phyloP scores from a whole-genome alignment of 2,888 invertebrate genomes.

The Torymus auratus region DNA sequence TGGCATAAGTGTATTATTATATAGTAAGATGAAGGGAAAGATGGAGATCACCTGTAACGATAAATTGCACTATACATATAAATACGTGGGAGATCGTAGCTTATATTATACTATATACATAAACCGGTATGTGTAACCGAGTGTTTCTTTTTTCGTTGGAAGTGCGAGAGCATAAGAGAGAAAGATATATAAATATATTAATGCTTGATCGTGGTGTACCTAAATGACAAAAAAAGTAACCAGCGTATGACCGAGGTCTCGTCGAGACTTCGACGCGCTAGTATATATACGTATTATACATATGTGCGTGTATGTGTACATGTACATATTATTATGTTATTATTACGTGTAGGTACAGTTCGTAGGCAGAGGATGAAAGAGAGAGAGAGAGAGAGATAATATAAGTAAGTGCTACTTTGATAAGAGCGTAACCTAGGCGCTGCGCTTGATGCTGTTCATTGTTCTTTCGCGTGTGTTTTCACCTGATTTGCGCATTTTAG shows the following conservation, averaged over 20 bases:
- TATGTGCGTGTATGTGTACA: conserved; percentile 16
- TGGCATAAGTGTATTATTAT: conserved; percentile 37
- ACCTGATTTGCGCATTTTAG: conserved; percentile 19
- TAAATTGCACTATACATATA: conserved; percentile 35
- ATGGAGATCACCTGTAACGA: conserved; percentile 32
- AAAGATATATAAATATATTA: conserved; percentile 46
- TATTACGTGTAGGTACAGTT: too few relatives aligned
- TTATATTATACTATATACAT: conserved; percentile 27
- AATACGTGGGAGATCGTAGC: not conserved
- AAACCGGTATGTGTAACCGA: conserved; percentile 6
- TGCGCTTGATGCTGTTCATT: conserved; percentile 19
- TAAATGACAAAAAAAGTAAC: conserved; percentile 2
- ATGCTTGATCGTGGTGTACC: conserved; percentile 41
- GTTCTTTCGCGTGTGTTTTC: conserved; percentile 4
- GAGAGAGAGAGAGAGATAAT: too few relatives aligned
- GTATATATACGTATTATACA: too few relatives aligned
- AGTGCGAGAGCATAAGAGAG: not conserved
- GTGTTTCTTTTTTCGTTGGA: conserved; percentile 5
- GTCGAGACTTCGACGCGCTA: too few relatives aligned
- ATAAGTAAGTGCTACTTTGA: conserved; percentile 14
- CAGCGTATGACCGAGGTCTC: too few relatives aligned
- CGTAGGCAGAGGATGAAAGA: too few relatives aligned
- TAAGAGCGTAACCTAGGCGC: conserved; percentile 34
- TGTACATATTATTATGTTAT: conserved; percentile 2
- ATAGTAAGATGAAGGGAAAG: not conserved